Conservation (phyloP, 2,888 invertebrate genomes). For the Nomada hirtipes region DNA sequence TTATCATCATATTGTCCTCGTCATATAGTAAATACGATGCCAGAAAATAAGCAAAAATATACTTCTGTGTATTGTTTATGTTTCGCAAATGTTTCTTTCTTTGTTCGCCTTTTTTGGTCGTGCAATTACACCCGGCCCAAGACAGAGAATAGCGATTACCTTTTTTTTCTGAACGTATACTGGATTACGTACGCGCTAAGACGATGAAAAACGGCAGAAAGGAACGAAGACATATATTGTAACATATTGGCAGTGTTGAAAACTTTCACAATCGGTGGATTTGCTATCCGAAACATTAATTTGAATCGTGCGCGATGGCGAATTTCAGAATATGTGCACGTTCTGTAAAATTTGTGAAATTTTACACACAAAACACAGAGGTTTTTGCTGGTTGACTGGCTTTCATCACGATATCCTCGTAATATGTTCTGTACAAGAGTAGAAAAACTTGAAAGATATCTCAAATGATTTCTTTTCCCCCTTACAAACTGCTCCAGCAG, state of each 20-base stretch:
- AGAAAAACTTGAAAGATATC: conserved; percentile 66
- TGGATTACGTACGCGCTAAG: conserved; percentile 3
- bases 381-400: conserved; percentile 54
- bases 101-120: conserved; percentile 3
- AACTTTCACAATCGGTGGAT: conserved; percentile 67
- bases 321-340: conserved; percentile 32
- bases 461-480: conserved; percentile 13
- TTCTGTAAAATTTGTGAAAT: conserved; percentile 20
- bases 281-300: conserved; percentile 53
- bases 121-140: conserved; percentile 15
- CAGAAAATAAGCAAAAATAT: conserved; percentile 68
- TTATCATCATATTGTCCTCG: conserved; percentile 72
- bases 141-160: conserved; percentile 17
- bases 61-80: conserved; percentile 60
- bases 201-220: conserved; percentile 42
- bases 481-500: conserved; percentile 50
- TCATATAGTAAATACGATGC: conserved; percentile 69
- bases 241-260: conserved; percentile 72
- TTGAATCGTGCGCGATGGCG: conserved; percentile 45
- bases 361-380: conserved; percentile 55
- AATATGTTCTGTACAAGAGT: conserved; percentile 67
- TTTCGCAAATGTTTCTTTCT: conserved; percentile 19
- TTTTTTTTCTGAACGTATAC: conserved; percentile 13
- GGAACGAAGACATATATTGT: conserved; percentile 50
- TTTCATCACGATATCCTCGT: conserved; percentile 42